Conservation (phyloP, 2,797 vertebrate genomes). For the Falco cherrug region DNA sequence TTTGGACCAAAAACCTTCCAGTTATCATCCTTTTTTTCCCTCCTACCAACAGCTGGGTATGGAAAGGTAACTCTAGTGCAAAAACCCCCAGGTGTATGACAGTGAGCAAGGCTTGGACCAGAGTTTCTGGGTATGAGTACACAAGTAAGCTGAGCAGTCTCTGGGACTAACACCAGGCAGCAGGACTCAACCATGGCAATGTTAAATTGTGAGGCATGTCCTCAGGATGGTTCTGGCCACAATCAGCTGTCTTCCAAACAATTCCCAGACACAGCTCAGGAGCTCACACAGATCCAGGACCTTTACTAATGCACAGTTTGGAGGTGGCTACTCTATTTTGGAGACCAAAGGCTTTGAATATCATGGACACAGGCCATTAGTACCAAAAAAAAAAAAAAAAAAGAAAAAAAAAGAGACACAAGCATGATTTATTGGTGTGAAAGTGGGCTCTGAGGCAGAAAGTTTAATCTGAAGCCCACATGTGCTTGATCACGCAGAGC, state of each 20-base stretch:
- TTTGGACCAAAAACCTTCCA: not conserved
- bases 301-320: not conserved
- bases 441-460: not conserved
- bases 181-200: not conserved
- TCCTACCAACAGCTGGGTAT: not conserved
- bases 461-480: not conserved
- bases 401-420: rapidly evolving
- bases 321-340: not conserved
- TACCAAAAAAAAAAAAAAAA: not conserved
- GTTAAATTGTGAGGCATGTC: not conserved
- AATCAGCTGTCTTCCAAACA: not conserved
- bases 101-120: not conserved
- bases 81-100: not conserved
- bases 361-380: not conserved
- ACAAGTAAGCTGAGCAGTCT: not conserved
- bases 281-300: not conserved
- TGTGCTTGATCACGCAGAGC: not conserved
- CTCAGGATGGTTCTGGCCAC: not conserved
- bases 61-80: not conserved
- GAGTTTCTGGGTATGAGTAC: not conserved
- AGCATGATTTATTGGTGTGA: not conserved
- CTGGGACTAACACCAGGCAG: not conserved
- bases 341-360: not conserved
- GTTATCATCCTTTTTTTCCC: not conserved
- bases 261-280: not conserved